phyloP scores from a whole-genome alignment of 2,113 vertebrate species.

The Lasiurus borealis region DNA sequence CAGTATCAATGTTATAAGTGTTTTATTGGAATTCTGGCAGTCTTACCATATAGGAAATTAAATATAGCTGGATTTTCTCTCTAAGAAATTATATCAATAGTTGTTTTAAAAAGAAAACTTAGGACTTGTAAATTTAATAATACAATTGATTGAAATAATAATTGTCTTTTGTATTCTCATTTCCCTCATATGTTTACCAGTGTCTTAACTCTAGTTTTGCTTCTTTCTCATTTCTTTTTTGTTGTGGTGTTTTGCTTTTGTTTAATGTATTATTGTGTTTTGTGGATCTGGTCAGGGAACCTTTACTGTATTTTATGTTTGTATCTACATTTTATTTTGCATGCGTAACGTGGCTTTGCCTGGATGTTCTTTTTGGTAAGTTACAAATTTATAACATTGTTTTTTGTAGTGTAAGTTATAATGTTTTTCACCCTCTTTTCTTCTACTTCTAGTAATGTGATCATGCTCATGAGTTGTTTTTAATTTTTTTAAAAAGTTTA shows the following conservation, averaged over 20 bases:
- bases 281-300: slow-evolving; percentile 90
- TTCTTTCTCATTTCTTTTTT: slow-evolving; percentile 87
- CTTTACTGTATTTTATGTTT: slow-evolving; percentile 96
- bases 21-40: background rate
- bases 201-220: slow-evolving; percentile 88
- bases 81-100: background rate
- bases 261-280: slow-evolving; percentile 90
- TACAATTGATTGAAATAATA: slow-evolving; percentile 35
- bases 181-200: slow-evolving; percentile 85
- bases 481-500: slow-evolving; percentile 77
- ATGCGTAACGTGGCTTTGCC: slow-evolving; percentile 99
- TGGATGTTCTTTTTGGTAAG: slow-evolving; percentile 99
- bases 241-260: slow-evolving; percentile 86
- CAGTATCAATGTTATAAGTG: background rate
- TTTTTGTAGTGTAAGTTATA: slow-evolving; percentile 86
- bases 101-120: slow-evolving; percentile 50
- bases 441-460: slow-evolving; percentile 81
- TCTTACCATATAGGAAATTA: background rate
- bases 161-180: slow-evolving; percentile 82
- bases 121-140: slow-evolving; percentile 25
- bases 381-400: slow-evolving; percentile 90
- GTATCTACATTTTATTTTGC: slow-evolving; percentile 96
- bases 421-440: slow-evolving; percentile 84
- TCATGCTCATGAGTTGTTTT: slow-evolving; percentile 80
- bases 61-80: background rate